Conservation (phyloP, 2,113 vertebrate genomes). For the Pteropus alecto region DNA sequence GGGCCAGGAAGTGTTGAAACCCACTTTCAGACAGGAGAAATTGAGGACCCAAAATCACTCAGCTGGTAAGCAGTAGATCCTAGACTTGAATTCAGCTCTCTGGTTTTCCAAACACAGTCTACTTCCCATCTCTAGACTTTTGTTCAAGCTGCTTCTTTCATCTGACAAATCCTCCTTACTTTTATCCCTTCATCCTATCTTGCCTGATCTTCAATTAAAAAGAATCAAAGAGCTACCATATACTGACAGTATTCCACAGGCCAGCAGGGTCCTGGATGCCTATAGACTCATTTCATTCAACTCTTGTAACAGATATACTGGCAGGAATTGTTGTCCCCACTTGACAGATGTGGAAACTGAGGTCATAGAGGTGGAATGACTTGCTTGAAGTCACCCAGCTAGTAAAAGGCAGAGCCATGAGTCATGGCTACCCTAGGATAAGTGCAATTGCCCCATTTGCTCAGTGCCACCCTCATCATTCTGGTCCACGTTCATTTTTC, state of each 20-base stretch:
- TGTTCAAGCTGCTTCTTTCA: background rate
- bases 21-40: background rate
- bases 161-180: background rate
- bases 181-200: background rate
- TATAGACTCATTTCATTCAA: background rate
- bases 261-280: background rate
- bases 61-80: background rate
- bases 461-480: background rate
- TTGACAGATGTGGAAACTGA: background rate
- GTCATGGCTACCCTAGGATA: background rate
- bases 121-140: background rate
- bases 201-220: background rate
- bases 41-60: background rate
- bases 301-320: background rate
- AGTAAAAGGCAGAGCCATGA: background rate
- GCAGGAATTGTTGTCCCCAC: background rate
- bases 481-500: background rate
- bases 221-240: background rate
- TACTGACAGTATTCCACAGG: background rate
- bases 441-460: rapidly evolving
- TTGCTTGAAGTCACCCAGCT: background rate
- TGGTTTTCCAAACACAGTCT: background rate
- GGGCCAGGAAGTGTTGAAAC: background rate
- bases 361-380: background rate
- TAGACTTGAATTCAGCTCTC: background rate